Base-by-base conservation (phyloP, 2,113 vertebrate genomes). In the Microtus pennsylvanicus region DNA sequence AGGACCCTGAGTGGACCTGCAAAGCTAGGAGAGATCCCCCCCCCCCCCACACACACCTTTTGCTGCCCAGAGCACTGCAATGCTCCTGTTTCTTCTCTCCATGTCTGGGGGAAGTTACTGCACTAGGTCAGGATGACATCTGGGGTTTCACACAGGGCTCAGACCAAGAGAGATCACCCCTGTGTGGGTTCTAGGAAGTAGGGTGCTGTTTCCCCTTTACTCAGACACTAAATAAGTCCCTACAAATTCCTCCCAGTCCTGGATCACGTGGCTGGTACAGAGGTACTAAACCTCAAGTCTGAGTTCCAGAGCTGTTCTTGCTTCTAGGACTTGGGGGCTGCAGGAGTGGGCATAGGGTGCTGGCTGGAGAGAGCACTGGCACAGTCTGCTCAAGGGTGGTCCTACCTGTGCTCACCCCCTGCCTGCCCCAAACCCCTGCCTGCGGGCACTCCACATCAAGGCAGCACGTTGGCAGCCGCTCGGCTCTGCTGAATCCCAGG, bases 41-140 rank as follows among this genome's bases (percentile, higher is more conserved):
- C 1, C 9, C 2, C 1, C 38, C 38, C 38, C 38, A 42, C 3
- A n/a, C n/a, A n/a, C 0, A 13, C 61, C 33, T 35, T 42, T 52
- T 13, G 4, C 78, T 55, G 28, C 21, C 14, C 4, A 3, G 2
- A 42, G 67, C 30, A 26, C 28, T 45, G 0, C 6, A 0, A 3
- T 1, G 1, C 6, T 42, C 50, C 22, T 2, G 24, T 17, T 17
- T 52, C 55, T 26, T 42, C 12, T 33, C 69, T 67, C 1, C 2
- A 0, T 7, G 19, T 28, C 80, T 22, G 65, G n/a, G n/a, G 69
- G 2, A 19, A 0, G 0, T 33, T 24, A 35, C 5, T 2, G 16
- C 45, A 7, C 26, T 7, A 0, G 5, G 33, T 63, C 3, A 11
- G 10, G 26, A 33, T 74, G 16, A 17, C 0, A 26, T 47, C 55